A percentile compares a stretch with the other conserved stretches of the same genome.
Evolutionary conservation across 2,888 invertebrate genomes (phyloP).

Genomic region (Ectobius pallidus): DNA sequence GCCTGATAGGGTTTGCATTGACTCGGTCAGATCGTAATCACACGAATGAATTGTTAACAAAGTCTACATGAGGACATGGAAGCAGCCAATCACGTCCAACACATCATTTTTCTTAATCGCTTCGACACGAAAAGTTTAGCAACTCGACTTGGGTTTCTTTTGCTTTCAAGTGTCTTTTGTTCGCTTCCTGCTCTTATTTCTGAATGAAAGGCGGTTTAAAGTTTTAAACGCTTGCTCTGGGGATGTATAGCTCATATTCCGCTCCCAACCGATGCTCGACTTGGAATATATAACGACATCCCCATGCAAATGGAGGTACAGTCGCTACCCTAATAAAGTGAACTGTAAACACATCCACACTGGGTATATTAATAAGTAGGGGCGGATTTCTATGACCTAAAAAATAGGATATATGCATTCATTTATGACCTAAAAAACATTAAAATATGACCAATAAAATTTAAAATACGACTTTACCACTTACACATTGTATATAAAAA

Average conservation of each 20-base stretch:
- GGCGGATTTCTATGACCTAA: too few relatives aligned
- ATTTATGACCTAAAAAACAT: too few relatives aligned
- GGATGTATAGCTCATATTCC: constrained; percentile 7
- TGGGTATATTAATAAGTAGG: too few relatives aligned
- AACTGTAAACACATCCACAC: too few relatives aligned
- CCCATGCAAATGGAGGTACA: background rate
- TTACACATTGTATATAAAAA: too few relatives aligned
- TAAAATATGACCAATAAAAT: too few relatives aligned
- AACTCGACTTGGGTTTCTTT: background rate
- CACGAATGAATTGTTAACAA: too few relatives aligned
- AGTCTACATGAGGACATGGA: too few relatives aligned
- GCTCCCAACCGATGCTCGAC: background rate
- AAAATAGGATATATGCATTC: too few relatives aligned
- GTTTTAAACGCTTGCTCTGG: background rate
- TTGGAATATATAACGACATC: background rate
- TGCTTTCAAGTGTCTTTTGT: background rate
- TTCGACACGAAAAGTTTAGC: background rate
- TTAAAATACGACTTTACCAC: too few relatives aligned
- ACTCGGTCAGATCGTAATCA: too few relatives aligned
- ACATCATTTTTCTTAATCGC: constrained; percentile 8
- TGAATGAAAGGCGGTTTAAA: background rate
- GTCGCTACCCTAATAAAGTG: background rate
- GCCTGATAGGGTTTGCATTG: too few relatives aligned
- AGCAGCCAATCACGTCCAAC: background rate
- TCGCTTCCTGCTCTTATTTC: background rate